These are phyloP conservation scores for Smithornis capensis DNA, from an alignment of 2,113 vertebrate species.

Conservation along the genomic window DNA sequence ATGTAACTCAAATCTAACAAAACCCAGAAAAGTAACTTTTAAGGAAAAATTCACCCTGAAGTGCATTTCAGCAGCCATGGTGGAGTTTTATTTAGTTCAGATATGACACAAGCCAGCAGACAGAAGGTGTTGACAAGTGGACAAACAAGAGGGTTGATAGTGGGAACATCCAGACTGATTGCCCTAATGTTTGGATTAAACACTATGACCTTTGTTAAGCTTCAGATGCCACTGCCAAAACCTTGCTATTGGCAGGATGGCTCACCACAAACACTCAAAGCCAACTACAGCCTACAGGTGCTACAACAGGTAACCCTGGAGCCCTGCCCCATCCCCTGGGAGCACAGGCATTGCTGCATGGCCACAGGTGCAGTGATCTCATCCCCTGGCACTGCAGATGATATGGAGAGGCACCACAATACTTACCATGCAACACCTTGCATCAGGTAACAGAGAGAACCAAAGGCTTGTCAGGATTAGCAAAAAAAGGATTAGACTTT, in stretches of 20 bases:
- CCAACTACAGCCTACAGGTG: background rate
- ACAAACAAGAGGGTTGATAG: background rate
- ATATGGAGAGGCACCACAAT: background rate
- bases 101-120: background rate
- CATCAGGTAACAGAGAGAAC: background rate
- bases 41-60: background rate
- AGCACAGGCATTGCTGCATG: rapidly evolving
- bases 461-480: background rate
- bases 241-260: rapidly evolving
- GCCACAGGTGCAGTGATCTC: background rate
- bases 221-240: background rate
- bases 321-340: background rate
- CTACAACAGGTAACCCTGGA: background rate
- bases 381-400: background rate
- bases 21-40: background rate
- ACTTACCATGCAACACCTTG: background rate
- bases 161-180: background rate
- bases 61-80: background rate
- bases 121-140: background rate
- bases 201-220: background rate
- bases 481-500: background rate
- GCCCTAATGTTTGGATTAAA: background rate
- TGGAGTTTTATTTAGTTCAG: background rate
- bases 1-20: background rate
- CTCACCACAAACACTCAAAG: background rate